phyloP scores from a whole-genome alignment of 2,113 vertebrate genomes.

The Struthidea cinerea region DNA sequence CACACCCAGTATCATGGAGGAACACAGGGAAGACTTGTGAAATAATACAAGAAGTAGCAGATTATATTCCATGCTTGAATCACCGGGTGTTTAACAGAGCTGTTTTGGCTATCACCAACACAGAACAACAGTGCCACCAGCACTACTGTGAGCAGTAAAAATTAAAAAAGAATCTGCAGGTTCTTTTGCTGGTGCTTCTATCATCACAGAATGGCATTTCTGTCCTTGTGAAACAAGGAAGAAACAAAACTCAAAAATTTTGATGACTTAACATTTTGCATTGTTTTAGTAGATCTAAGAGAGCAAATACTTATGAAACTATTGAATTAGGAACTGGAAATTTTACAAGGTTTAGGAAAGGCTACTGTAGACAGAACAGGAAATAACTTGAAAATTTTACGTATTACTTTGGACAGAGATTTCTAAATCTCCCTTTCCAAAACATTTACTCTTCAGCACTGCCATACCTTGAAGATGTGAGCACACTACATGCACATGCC shows the following conservation, averaged over 20 bases:
- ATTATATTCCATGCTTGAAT: not conserved
- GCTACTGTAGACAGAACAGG: not conserved
- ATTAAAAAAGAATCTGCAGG: not conserved
- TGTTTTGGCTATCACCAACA: not conserved
- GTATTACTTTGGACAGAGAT: not conserved
- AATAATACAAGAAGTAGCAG: not conserved
- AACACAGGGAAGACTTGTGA: not conserved
- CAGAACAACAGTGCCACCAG: not conserved
- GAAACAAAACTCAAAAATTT: not conserved
- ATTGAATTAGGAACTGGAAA: not conserved
- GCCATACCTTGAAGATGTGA: conserved; percentile 10
- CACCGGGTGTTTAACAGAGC: not conserved
- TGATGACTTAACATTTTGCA: not conserved
- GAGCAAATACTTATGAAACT: not conserved
- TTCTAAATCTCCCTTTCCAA: conserved; percentile 36
- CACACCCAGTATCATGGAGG: not conserved
- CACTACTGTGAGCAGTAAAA: not conserved
- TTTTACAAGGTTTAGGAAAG: conserved; percentile 4
- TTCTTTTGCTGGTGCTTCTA: not conserved
- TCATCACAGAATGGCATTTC: not conserved
- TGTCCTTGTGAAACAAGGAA: not conserved
- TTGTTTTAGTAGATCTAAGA: not conserved
- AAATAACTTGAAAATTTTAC: not conserved
- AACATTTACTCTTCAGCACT: conserved; percentile 28
- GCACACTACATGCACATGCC: not conserved